Conservation (phyloP, 2,888 invertebrate species). For the Brachylomia viminalis region DNA sequence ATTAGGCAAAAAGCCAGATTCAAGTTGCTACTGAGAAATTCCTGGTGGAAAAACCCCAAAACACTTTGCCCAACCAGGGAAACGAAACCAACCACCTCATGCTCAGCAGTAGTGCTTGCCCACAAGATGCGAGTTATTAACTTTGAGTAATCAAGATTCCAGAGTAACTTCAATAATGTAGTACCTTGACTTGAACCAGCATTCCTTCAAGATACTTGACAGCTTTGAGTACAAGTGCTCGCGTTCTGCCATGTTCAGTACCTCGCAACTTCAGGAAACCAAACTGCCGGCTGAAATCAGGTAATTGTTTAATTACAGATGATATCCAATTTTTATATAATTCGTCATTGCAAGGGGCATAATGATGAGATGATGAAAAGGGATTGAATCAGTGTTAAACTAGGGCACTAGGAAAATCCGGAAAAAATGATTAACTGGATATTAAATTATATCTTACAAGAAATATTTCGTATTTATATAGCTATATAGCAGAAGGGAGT, state of each 20-base stretch:
- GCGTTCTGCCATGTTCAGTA: conserved; percentile 95
- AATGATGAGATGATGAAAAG: neutral
- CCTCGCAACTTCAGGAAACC: conserved; percentile 96
- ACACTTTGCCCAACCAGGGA: neutral
- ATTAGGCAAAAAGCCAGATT: neutral
- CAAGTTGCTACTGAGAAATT: neutral
- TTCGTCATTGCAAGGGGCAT: neutral
- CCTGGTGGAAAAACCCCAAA: neutral
- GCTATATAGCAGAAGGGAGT: neutral
- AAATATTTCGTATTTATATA: neutral
- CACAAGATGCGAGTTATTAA: neutral
- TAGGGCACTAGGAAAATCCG: neutral
- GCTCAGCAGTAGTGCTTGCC: neutral
- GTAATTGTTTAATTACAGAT: conserved; percentile 2
- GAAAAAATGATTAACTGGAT: neutral
- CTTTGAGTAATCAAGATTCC: neutral
- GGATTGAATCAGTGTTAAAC: neutral
- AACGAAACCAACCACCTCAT: neutral
- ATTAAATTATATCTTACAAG: neutral
- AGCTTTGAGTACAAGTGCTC: conserved; percentile 95
- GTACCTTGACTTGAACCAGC: conserved; percentile 94
- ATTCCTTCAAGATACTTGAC: conserved; percentile 96
- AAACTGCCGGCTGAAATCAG: conserved; percentile 95
- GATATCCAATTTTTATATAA: neutral
- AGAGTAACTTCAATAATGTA: neutral